Percentiles rank a stretch among this genome's conserved stretches.
Conservation (phyloP, 2,888 invertebrate genomes). For the Crematogaster levior region DNA sequence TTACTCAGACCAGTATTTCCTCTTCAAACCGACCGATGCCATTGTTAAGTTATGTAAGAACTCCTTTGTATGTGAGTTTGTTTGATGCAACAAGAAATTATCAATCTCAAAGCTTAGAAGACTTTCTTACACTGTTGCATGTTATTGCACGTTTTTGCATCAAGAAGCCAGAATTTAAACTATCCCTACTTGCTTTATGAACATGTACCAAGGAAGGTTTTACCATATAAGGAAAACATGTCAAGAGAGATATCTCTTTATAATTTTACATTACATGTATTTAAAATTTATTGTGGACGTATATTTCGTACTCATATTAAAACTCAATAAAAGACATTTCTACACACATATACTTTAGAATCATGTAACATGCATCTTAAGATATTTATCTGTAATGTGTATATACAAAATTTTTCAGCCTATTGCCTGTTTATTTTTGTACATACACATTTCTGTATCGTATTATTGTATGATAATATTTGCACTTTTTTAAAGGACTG, state of each 20-base stretch:
- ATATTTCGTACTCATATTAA: neutral
- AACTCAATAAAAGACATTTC: neutral
- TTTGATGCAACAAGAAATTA: conserved; percentile 9
- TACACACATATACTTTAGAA: neutral
- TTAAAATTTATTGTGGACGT: neutral
- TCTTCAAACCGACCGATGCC: conserved; percentile 62
- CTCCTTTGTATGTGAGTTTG: neutral
- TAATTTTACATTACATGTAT: neutral
- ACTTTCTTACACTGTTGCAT: neutral
- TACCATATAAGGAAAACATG: neutral
- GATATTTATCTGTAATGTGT: neutral
- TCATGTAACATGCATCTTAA: neutral
- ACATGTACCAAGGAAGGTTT: neutral
- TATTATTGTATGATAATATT: neutral
- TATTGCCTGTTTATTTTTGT: no score
- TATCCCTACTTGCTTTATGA: neutral
- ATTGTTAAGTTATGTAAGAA: conserved; percentile 48
- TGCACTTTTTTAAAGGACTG: neutral
- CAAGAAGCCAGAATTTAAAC: neutral
- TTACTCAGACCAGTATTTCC: conserved; percentile 65
- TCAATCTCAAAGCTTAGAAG: neutral
- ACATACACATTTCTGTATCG: neutral
- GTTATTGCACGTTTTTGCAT: neutral
- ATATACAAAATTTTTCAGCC: no score
- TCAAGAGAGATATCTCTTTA: neutral